A percentile compares a stretch with the other conserved stretches of the same genome.
Conservation (phyloP, 2,797 vertebrate genomes). For the Podarcis lilfordi region DNA sequence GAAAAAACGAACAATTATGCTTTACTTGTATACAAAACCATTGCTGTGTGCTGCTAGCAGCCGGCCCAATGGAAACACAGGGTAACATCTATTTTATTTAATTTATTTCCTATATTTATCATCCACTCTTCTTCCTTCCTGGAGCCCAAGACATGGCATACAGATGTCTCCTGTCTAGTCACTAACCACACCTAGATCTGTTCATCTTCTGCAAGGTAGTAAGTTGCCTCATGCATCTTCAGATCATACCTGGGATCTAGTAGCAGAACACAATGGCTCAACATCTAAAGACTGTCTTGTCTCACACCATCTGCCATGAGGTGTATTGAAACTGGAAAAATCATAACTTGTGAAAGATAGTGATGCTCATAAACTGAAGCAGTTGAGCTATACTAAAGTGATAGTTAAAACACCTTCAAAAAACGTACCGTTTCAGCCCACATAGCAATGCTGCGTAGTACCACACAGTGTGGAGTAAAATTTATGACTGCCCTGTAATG, state of each 20-base stretch:
- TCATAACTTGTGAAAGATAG: neutral
- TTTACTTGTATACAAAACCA: neutral
- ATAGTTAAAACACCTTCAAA: neutral
- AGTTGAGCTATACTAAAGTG: neutral
- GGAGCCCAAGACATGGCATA: no score
- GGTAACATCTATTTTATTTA: neutral
- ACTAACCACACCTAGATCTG: no score
- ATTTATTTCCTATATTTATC: no score
- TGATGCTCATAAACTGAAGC: neutral
- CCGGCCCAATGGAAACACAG: neutral
- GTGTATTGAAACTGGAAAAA: neutral
- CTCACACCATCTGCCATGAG: neutral
- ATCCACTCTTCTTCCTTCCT: no score
- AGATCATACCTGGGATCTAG: neutral
- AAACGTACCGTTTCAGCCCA: neutral
- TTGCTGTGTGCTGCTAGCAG: neutral
- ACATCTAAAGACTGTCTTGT: neutral
- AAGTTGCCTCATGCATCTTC: no score
- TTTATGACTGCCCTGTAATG: neutral
- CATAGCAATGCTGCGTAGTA: neutral
- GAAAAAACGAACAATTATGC: no score
- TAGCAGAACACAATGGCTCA: neutral
- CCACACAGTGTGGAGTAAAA: neutral
- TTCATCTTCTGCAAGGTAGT: no score
- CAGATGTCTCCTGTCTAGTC: no score